Evolutionary conservation across 2,888 invertebrate genomes (phyloP).

Genomic region (Rhingia campestris): DNA sequence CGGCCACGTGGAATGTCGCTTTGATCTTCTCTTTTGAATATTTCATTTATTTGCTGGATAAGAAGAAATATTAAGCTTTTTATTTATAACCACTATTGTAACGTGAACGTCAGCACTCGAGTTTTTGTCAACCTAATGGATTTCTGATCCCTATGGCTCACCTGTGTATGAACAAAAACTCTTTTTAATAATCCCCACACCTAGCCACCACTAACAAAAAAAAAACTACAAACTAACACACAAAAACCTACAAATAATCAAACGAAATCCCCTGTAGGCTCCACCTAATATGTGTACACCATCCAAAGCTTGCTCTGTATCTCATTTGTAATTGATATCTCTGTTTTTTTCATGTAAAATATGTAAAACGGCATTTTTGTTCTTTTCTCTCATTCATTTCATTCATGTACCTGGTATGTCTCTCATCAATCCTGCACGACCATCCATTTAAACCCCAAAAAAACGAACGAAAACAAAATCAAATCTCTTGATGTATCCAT

Average conservation of each 20-base stretch:
- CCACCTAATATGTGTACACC: constrained; percentile 23
- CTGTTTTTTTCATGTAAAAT: constrained; percentile 27
- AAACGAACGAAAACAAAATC: constrained; percentile 36
- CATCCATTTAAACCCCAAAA: constrained; percentile 46
- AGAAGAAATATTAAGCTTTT: too few relatives aligned
- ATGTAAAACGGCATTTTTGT: constrained; percentile 37
- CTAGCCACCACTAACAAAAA: background rate
- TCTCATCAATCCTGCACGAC: constrained; percentile 72
- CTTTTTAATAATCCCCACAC: background rate
- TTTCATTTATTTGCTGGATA: too few relatives aligned
- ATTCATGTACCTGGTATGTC: constrained; percentile 62
- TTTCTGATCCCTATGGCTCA: background rate
- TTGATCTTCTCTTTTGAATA: too few relatives aligned
- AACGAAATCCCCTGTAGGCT: background rate
- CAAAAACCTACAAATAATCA: background rate
- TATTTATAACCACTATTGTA: background rate
- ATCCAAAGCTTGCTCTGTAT: constrained; percentile 22
- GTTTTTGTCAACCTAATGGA: background rate
- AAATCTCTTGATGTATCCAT: constrained; percentile 49
- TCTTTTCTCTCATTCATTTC: constrained; percentile 57
- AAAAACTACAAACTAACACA: constrained; percentile 26
- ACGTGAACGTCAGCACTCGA: background rate
- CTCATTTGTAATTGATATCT: constrained; percentile 31
- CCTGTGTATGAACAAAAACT: background rate
- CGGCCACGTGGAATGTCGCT: too few relatives aligned